Base-by-base conservation (phyloP, 2,888 invertebrate genomes). In the Argyresthia albistria region DNA sequence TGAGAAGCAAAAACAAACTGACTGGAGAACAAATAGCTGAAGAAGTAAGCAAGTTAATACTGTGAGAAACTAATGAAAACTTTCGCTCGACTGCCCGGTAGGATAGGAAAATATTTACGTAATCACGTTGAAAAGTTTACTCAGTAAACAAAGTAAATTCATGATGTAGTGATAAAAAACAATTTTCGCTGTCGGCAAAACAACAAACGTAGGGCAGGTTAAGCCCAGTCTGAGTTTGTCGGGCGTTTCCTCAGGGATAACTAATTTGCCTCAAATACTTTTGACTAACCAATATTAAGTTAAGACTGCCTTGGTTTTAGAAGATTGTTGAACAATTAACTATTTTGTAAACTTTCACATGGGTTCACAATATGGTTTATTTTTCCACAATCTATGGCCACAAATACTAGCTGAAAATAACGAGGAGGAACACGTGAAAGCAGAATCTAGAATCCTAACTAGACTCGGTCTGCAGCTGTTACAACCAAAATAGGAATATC, bases 131-230 rank as follows among this genome's bases (percentile, higher is more conserved):
- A 42, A 50, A 42, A 51, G 45, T 51, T 45, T 14, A 10, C 51
- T 36, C 15, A 35, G 45, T 35, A 51, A 51, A 45, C 45, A 51
- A 43, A 45, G 35, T 43, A 16, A 50, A 45, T 16, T 25, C 25
- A 25, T 25, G 25, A 25, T 25, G 25, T 25, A 16, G 14, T 37
- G 15, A 42, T 37, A 50, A 25, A 51, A 36, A 51, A 9, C 39
- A 45, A 25, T 45, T 51, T 51, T 45, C 4, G 42, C 51, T 43
- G 51, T 51, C 51, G 51, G 43, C 51, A 16, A 35, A 42, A 45
- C 12, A 51, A 51, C 43, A 51, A 51, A 51, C 43, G 35, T 12
- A 35, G 50, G 25, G 25, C 47, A 47, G 35, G 47, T 47, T 47
- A 45, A 47, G 47, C 25, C 15, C 37, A 11, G 37, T 25, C 37